A percentile compares a stretch with the other conserved stretches of the same genome.
phyloP scores from a whole-genome alignment of 2,113 vertebrate genomes.

The Antechinus stuartii region DNA sequence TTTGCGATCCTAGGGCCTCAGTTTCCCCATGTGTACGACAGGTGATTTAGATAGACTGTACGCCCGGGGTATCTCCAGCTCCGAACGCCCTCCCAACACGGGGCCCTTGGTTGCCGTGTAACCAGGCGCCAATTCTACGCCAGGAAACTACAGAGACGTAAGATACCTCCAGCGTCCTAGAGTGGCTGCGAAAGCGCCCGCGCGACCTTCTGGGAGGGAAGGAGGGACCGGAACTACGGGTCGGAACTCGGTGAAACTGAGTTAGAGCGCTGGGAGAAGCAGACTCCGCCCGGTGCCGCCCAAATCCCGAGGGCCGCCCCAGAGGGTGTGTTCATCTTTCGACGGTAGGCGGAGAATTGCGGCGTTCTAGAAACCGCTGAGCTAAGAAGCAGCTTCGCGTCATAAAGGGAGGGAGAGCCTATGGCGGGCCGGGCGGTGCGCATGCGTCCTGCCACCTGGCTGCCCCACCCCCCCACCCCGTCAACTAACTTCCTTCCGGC shows the following conservation, averaged over 20 bases:
- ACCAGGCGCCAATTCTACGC: background rate
- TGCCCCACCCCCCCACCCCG: too few species aligned
- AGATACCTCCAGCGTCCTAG: background rate
- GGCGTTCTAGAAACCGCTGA: background rate
- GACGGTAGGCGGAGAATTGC: background rate
- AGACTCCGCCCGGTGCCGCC: background rate
- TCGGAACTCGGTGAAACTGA: too few species aligned
- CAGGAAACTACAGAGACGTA: background rate
- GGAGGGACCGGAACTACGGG: background rate
- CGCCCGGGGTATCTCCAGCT: background rate
- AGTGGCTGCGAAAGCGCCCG: background rate
- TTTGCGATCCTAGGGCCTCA: background rate
- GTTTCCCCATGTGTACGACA: background rate
- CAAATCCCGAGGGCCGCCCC: background rate
- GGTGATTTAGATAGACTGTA: background rate
- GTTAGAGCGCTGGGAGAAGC: background rate
- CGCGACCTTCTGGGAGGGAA: background rate
- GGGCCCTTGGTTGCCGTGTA: background rate
- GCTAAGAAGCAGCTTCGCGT: background rate
- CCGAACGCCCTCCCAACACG: background rate
- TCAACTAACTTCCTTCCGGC: background rate
- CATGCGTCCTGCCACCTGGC: background rate
- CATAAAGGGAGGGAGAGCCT: background rate
- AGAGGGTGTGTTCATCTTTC: background rate
- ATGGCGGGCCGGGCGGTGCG: too few species aligned